Evolutionary conservation across 2,113 vertebrate genomes (phyloP), one percentile per base, ranked within the genome.

Genomic region (Cheirogaleus medius): DNA sequence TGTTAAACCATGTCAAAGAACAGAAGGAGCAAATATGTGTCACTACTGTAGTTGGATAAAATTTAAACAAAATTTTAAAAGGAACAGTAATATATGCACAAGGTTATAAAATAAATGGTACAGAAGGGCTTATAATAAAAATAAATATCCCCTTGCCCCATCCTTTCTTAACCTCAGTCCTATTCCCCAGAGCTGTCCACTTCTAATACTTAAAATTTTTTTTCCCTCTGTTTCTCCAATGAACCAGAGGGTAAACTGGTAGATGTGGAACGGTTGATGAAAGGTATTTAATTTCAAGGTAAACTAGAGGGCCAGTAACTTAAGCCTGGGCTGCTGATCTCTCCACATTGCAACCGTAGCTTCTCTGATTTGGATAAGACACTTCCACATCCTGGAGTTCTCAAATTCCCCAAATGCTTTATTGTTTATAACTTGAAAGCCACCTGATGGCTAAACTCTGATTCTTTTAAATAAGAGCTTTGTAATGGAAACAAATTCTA

Each of bases 401-500:
- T 91, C 84, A 85, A 90, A 64, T 96, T 98, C 92, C 92, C 97
- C 87, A 87, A 69, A 54, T 86, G 29, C 66, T 29, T 94, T 80
- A 32, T 86, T 98, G 90, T 90, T 97, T 96, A 95, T 93, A 96
- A 85, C 42, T 97, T 86, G 71, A 94, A 97, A 97, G 81, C 71
- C 96, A 98, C 96, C 97, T 96, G 95, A 96, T 84, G 63, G 56
- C 58, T 90, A 94, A 97, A 60, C 23, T 20, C 56, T 76, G 49
- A 91, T 42, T 91, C 20, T 90, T 96, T 92, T 94, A 95, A 96
- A 60, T 88, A 92, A 97, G 92, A 94, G 66, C 54, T 87, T 90
- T 95, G 92, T 94, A 96, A 96, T 97, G 44, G 86, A 96, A 97
- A 94, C 92, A 95, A 97, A 77, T 90, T 58, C n/a, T 96, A 88